Evolutionary conservation across 2,113 vertebrate species (phyloP), one percentile per base, ranked within the genome.

Genomic region (Coptodon bakossiorum): DNA sequence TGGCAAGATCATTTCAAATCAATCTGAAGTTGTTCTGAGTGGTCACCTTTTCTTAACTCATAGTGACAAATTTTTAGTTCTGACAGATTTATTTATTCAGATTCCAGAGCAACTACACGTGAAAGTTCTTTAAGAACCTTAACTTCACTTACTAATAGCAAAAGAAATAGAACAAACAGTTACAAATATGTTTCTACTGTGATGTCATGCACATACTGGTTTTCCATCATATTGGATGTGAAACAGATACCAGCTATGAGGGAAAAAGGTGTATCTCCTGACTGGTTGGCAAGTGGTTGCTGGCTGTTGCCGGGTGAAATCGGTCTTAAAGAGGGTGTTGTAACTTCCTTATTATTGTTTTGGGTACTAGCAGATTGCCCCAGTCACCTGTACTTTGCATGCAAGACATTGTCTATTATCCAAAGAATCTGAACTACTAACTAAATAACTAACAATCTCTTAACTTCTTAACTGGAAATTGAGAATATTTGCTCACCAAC

Each of bases 101-200:
- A 66, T 66, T 66, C 61, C 31, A 66, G 6, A 38, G 0, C 34
- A 38, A 38, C 61, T 38, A n/a, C 61, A n/a, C 1, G 6, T 66
- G 34, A 38, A 38, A 2, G 10, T 22, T 22, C 9, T 66, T 12
- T n/a, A 66, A 66, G 31, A 66, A 66, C 17, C 17, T 66, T 66
- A 66, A 66, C 17, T 36, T 36, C 31, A 36, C 34, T 7, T 66
- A 66, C 31, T 38, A 0, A n/a, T 66, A 38, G 34, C 17, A 68
- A 22, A 68, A 40, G 34, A 14, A 68, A 40, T 68, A 3, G 19
- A 68, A 13, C 19, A 38, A 5, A 22, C 19, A 66, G 34, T 22
- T 68, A 0, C 34, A 40, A 40, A 68, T 22, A 22, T 38, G 34
- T 68, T 68, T 68, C 63, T 68, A 13, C 34, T 0, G 0, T 68